Base-by-base conservation (phyloP, 2,888 invertebrate genomes). In the Halocaridina rubra region DNA sequence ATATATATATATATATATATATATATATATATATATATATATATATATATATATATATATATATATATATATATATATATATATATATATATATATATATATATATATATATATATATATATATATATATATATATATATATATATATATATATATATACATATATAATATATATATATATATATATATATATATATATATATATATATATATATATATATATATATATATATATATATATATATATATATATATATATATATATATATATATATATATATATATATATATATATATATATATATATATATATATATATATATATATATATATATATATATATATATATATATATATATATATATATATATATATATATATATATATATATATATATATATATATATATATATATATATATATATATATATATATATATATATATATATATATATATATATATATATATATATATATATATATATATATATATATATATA, bases 251-350 rank as follows among this genome's bases (percentile, higher is more conserved):
- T 39, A 39, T 39, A 39, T 39, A 39, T 39, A 39, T 39, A 39
- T 39, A 39, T 39, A 39, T 39, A 39, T 39, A 39, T 39, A 39
- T 39, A 39, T 39, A 39, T 39, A 39, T 39, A 39, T 39, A 39
- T 39, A 39, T 39, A 39, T 39, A 39, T 39, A 39, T 39, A 39
- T n/a, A 19, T 61, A 19, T 61, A 61, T 61, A 61, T 16, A 24
- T 13, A 24, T 24, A 3, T 24, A 8, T 2, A n/a, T 27, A 24
- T 24, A 8, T 0, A 5, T 8, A 24, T 5, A 67, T 67, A 67
- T 69, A 30, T 69, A 69, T 30, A 30, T 29, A 69, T 29, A 29
- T 29, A 30, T 69, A 69, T 69, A 69, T 69, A 69, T 69, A 69
- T 30, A 27, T 69, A 69, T 67, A 67, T 24, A 67, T 27, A 19